Conservation (phyloP, 2,113 vertebrate species). For the Scalopus aquaticus region DNA sequence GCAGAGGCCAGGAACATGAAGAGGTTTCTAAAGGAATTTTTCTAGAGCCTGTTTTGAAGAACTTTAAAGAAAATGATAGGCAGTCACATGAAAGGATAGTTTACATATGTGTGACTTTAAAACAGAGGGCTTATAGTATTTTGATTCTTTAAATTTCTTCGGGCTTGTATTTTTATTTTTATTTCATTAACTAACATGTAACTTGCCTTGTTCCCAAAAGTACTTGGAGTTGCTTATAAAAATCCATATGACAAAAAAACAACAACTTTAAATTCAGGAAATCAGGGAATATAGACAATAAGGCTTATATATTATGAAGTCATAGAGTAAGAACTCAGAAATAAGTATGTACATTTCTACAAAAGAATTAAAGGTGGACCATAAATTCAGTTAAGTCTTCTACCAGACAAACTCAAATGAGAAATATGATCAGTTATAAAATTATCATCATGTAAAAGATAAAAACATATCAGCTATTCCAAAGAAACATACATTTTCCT, state of each 20-base stretch:
- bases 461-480: neutral
- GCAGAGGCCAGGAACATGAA: neutral
- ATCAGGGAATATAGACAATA: conserved; percentile 1
- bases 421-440: conserved; percentile 26
- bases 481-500: neutral
- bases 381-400: neutral
- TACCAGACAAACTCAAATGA: conserved; percentile 11
- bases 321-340: neutral
- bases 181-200: conserved; percentile 45
- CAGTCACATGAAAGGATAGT: neutral
- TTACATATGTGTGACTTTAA: neutral
- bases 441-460: neutral
- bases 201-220: neutral
- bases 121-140: neutral
- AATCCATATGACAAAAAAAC: neutral
- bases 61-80: neutral
- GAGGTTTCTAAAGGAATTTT: neutral
- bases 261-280: conserved; percentile 12
- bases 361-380: neutral
- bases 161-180: neutral
- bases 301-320: neutral
- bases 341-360: neutral
- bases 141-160: neutral
- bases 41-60: neutral
- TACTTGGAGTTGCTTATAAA: conserved; percentile 46